Conservation (phyloP, 2,113 vertebrate species). For the Diadophis punctatus region DNA sequence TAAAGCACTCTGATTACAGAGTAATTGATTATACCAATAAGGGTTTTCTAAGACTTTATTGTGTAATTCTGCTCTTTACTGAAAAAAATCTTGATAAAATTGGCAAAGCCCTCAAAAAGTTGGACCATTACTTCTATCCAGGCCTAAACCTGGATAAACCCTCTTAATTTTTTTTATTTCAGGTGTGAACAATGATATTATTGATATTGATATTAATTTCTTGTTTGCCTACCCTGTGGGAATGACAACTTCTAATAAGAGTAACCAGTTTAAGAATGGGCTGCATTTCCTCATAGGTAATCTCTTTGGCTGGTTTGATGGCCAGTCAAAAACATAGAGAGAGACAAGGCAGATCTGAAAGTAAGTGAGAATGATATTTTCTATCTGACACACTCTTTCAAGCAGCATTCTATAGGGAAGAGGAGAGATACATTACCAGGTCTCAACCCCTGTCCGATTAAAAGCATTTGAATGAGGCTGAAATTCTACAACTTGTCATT, state of each 20-base stretch:
- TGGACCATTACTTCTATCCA: background rate
- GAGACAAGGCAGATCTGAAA: background rate
- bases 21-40: background rate
- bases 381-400: background rate
- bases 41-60: background rate
- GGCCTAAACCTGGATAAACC: background rate
- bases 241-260: background rate
- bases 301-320: background rate
- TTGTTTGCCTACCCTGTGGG: background rate
- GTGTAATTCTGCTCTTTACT: background rate
- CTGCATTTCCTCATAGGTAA: background rate
- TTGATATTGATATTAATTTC: background rate
- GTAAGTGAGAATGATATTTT: background rate
- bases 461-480: background rate
- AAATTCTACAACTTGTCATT: background rate
- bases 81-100: background rate
- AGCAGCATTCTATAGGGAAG: background rate
- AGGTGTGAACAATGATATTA: background rate
- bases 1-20: background rate
- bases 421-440: background rate
- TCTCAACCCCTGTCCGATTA: background rate
- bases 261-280: background rate
- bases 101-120: background rate
- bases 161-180: background rate
- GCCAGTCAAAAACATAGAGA: background rate